Evolutionary conservation across 1,140 invertebrate species (phyloP).

Genomic region (Drosophila lowei): DNA sequence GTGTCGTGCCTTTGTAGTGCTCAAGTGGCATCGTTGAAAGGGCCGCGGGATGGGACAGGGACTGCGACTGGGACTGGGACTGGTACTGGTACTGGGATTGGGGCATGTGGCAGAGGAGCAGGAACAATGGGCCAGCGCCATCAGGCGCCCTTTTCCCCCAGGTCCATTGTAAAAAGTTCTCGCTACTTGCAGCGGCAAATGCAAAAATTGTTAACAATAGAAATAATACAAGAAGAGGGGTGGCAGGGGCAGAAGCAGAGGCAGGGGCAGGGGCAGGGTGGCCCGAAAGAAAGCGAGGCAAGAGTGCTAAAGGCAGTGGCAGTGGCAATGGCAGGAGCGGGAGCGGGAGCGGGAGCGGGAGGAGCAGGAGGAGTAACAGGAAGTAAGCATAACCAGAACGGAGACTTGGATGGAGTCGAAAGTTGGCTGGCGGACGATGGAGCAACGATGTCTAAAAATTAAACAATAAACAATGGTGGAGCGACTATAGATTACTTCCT

Average conservation of each 20-base stretch:
- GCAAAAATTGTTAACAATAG: constrained; percentile 82
- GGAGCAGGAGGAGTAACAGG: constrained; percentile 21
- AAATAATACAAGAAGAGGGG: constrained; percentile 58
- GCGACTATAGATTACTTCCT: constrained; percentile 81
- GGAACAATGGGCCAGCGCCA: constrained; percentile 48
- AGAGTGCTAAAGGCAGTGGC: not conserved
- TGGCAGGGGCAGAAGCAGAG: too few relatives aligned
- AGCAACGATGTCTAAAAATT: constrained; percentile 76
- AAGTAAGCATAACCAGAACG: constrained; percentile 44
- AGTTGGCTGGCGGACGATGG: constrained; percentile 39
- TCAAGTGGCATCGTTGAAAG: constrained; percentile 70
- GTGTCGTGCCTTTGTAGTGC: constrained; percentile 61
- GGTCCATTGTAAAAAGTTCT: constrained; percentile 76
- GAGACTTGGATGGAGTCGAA: constrained; percentile 43
- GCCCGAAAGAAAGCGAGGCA: constrained; percentile 16
- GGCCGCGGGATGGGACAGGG: not conserved
- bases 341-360: not conserved
- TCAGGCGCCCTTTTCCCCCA: constrained; percentile 5
- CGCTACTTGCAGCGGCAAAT: constrained; percentile 74
- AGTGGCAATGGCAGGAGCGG: not conserved
- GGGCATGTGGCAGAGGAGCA: not conserved
- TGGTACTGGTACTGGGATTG: not conserved
- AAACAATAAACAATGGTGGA: constrained; percentile 79
- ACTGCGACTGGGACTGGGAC: not conserved
- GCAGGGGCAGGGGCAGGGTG: not conserved